These are phyloP conservation scores for Acanthosepion esculentum DNA, from an alignment of 2,888 invertebrate genomes.

Conservation along the genomic window DNA sequence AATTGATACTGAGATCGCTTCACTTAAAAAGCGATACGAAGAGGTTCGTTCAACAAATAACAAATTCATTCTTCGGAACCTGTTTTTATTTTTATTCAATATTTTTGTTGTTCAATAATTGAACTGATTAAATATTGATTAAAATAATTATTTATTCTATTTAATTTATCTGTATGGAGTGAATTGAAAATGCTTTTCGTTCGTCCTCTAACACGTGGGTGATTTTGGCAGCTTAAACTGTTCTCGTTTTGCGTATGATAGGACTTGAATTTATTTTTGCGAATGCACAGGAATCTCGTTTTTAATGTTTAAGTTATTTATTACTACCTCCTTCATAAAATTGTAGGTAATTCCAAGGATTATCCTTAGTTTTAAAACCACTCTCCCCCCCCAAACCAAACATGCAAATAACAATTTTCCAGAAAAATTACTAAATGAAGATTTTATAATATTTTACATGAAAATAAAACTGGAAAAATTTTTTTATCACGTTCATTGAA, in stretches of 20 bases:
- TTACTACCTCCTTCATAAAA: no score
- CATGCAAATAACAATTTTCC: no score
- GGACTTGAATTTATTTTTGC: background rate
- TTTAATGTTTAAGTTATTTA: no score
- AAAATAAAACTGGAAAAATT: no score
- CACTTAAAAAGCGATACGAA: background rate
- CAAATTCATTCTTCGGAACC: background rate
- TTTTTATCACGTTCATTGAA: no score
- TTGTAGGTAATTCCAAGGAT: no score
- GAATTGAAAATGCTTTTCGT: background rate
- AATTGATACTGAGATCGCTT: slow-evolving; percentile 11
- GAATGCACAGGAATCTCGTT: background rate
- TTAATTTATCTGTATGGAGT: background rate
- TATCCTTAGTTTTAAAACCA: no score
- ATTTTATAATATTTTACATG: no score
- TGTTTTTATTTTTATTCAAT: background rate
- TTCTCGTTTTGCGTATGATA: background rate
- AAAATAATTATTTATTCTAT: background rate
- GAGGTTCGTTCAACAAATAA: background rate
- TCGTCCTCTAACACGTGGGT: background rate
- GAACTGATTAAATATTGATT: background rate
- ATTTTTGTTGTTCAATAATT: background rate
- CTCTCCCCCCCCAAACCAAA: no score
- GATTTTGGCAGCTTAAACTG: background rate
- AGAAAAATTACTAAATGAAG: no score